These are phyloP conservation scores for Sebastolobus altivelis DNA, from an alignment of 2,797 vertebrate species.

Conservation along the genomic window DNA sequence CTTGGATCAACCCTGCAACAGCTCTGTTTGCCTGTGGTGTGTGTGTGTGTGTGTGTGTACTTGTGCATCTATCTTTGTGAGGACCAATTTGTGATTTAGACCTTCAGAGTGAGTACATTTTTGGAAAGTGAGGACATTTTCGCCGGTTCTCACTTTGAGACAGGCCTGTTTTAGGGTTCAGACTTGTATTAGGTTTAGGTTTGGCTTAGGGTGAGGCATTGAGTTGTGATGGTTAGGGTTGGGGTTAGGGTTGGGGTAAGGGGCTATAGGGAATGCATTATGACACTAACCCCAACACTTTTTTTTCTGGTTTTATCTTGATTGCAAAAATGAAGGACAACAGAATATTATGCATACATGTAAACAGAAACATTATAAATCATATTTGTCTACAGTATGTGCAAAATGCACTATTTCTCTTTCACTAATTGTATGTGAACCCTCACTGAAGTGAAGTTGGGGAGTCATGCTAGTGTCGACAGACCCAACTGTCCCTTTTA, in stretches of 20 bases:
- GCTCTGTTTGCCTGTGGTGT: slow-evolving; percentile 1
- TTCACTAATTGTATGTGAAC: slow-evolving; percentile 24
- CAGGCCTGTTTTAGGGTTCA: not conserved
- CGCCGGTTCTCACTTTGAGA: not conserved
- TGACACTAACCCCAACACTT: not conserved
- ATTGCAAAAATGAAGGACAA: not conserved
- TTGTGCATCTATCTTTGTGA: not conserved
- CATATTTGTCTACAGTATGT: not conserved
- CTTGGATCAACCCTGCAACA: slow-evolving; percentile 1
- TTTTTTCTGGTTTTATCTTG: not conserved
- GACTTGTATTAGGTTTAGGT: not conserved
- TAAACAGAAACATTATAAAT: not conserved
- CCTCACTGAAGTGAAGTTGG: not conserved
- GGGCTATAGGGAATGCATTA: too few relatives aligned
- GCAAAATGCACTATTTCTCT: not conserved
- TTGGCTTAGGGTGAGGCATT: too few relatives aligned
- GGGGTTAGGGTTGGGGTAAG: too few relatives aligned
- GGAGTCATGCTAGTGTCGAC: not conserved
- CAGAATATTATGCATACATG: not conserved
- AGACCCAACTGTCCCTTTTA: slow-evolving; percentile 3
- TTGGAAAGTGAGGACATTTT: not conserved
- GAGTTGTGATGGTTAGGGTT: too few relatives aligned
- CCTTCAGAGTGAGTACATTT: fast-evolving
- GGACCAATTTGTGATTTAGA: too few relatives aligned
- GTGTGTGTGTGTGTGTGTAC: not conserved